A percentile compares a stretch with the other conserved stretches of the same genome.
Evolutionary conservation across 2,113 vertebrate species (phyloP).

Genomic region (Passer domesticus): DNA sequence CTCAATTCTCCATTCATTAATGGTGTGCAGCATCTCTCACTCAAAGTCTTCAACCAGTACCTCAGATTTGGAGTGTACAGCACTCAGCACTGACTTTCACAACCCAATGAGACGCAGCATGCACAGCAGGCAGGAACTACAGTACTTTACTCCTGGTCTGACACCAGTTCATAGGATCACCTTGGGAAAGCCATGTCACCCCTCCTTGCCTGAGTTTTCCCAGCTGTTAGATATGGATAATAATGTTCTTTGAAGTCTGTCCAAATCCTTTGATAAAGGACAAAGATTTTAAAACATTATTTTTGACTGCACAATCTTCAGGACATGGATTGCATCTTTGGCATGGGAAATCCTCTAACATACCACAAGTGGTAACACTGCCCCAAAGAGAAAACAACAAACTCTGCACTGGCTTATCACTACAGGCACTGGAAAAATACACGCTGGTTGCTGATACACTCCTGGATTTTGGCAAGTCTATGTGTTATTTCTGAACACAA

Average conservation of each 20-base stretch:
- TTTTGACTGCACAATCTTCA: neutral
- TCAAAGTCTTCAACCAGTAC: neutral
- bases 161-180: neutral
- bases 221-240: conserved; percentile 5
- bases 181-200: neutral
- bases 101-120: neutral
- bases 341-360: neutral
- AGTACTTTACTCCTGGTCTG: neutral
- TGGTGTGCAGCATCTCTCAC: neutral
- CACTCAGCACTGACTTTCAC: neutral
- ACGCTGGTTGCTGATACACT: neutral
- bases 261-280: conserved; percentile 2
- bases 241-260: conserved; percentile 9
- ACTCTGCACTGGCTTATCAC: neutral
- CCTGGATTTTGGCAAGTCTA: conserved; percentile 8
- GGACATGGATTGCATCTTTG: conserved; percentile 12
- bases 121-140: neutral
- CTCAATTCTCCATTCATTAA: neutral
- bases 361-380: neutral
- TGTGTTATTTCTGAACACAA: conserved; percentile 36
- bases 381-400: conserved; percentile 19
- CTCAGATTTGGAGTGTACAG: neutral
- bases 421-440: conserved; percentile 44
- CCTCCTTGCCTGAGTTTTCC: neutral
- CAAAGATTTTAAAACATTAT: conserved; percentile 32